Evolutionary conservation across 2,888 invertebrate genomes (phyloP), one percentile per base, ranked within the genome.

Genomic region (Drosophila mercatorum): DNA sequence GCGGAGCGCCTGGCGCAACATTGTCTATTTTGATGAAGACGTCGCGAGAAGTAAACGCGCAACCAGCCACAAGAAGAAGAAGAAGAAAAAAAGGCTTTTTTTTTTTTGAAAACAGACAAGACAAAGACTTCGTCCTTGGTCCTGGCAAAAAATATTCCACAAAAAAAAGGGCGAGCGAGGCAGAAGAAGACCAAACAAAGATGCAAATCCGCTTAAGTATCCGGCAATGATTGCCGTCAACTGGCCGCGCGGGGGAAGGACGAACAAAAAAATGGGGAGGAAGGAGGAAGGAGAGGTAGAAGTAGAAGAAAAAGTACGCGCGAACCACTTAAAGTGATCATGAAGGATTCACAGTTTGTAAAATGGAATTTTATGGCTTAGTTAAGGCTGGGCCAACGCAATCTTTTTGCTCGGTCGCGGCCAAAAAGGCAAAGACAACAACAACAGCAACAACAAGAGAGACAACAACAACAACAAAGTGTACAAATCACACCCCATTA

Each of bases 291-390:
- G 31, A 62, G 2, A 43, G 17, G 17, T 2, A 2, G 49, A 36
- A 62, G 67, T 41, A 51, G 55, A 56, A 52, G 67, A 72, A 81
- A 81, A 81, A 77, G 62, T 62, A 51, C 77, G 80, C 77, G 86
- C 80, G 83, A 83, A 82, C 88, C 91, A 90, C 91, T 92, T 91
- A 88, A 90, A 92, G 90, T 90, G 92, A 92, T 92, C 92, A 91
- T 91, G 90, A 85, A 90, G 90, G 92, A 92, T 92, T 92, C 88
- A 89, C 92, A 92, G 92, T 91, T 92, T 91, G 90, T 92, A 90
- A 92, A 91, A 88, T 81, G 87, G 78, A 89, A 86, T 91, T 91
- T 91, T 90, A 92, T 90, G 86, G 90, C 91, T 88, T 89, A 90
- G 88, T 80, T 71, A 53, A 41, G 77, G 60, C 66, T 65, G 67